Evolutionary conservation across 2,797 vertebrate genomes (phyloP).

Genomic region (Huso huso): DNA sequence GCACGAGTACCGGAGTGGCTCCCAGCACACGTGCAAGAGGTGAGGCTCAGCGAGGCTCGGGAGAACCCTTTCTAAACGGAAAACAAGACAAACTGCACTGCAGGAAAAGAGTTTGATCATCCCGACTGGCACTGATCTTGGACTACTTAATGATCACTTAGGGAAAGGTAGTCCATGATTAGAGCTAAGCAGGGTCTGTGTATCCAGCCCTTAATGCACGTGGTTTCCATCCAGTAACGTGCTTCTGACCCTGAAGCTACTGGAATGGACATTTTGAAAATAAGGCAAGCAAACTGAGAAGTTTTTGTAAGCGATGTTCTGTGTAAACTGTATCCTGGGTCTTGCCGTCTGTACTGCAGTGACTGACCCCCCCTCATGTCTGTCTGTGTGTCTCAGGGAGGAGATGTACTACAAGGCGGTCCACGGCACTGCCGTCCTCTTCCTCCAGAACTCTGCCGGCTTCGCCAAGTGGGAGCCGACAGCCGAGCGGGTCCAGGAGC

Average conservation of each 20-base stretch:
- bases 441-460: slow-evolving; percentile 87
- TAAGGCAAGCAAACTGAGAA: too few species aligned
- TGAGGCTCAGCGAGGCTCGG: slow-evolving; percentile 30
- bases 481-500: slow-evolving; percentile 73
- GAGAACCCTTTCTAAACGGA: too few species aligned
- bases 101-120: too few species aligned
- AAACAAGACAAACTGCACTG: too few species aligned
- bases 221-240: too few species aligned
- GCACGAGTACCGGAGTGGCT: slow-evolving; percentile 90
- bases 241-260: too few species aligned
- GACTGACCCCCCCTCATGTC: too few species aligned
- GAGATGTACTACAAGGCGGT: slow-evolving; percentile 95
- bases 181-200: too few species aligned
- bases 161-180: too few species aligned
- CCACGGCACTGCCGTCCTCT: slow-evolving; percentile 81
- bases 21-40: slow-evolving; percentile 93
- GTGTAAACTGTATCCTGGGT: neutral
- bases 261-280: neutral
- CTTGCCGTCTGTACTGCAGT: neutral
- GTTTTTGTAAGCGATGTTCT: too few species aligned
- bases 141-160: neutral
- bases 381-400: slow-evolving; percentile 56
- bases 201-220: too few species aligned
- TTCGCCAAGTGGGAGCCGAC: slow-evolving; percentile 88
- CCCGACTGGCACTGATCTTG: too few species aligned